Evolutionary conservation across 2,888 invertebrate genomes (phyloP).

Genomic region (Nymphalis c-album): DNA sequence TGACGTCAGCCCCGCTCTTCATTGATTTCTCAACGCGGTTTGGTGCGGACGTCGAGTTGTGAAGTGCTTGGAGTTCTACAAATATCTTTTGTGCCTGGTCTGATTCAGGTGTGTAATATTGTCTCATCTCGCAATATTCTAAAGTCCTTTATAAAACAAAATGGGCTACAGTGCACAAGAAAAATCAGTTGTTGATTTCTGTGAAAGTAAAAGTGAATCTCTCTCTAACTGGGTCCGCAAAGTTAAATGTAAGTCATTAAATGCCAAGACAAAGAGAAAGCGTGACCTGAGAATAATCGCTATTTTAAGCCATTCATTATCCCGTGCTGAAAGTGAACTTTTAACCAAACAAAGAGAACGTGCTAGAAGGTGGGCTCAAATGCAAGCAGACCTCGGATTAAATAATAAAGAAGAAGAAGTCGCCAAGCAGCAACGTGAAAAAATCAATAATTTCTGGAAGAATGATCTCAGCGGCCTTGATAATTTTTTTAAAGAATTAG

Average conservation of each 20-base stretch:
- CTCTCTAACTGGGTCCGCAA: conserved; percentile 83
- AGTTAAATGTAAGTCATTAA: conserved; percentile 83
- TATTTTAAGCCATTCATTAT: conserved; percentile 82
- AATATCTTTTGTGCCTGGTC: conserved; percentile 61
- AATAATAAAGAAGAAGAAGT: conserved; percentile 72
- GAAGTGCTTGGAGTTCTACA: conserved; percentile 61
- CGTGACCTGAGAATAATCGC: conserved; percentile 84
- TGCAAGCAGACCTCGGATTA: conserved; percentile 77
- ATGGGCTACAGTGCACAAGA: conserved; percentile 76
- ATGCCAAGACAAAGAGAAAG: conserved; percentile 80
- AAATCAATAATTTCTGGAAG: conserved; percentile 77
- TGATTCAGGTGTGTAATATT: conserved; percentile 79
- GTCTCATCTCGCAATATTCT: conserved; percentile 62
- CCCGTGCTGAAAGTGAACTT: conserved; percentile 82
- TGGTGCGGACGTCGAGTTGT: conserved; percentile 61
- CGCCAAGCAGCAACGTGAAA: conserved; percentile 68
- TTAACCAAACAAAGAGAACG: conserved; percentile 83
- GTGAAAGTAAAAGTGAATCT: conserved; percentile 81
- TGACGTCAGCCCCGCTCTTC: conserved; percentile 66
- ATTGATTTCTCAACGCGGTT: conserved; percentile 54
- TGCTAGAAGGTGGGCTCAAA: conserved; percentile 82
- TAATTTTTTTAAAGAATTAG: conserved; percentile 84
- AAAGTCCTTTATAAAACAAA: conserved; percentile 45
- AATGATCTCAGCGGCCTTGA: conserved; percentile 84
- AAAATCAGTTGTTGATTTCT: conserved; percentile 74